Base-by-base conservation (phyloP, 1,140 invertebrate species). In the Drosophila oshimai region DNA sequence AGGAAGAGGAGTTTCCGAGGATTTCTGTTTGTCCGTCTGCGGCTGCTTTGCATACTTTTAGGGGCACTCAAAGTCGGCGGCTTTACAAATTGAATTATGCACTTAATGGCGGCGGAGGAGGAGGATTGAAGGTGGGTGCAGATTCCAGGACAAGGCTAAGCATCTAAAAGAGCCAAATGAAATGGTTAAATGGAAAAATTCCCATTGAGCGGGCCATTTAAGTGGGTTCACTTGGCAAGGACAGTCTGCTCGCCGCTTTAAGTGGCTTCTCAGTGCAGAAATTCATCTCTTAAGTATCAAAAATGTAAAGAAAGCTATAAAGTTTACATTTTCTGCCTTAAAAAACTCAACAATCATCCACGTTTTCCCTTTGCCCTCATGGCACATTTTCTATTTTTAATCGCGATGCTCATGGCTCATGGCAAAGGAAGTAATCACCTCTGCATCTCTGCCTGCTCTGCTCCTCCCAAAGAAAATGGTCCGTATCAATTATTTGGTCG, bases 51-150 rank as follows among this genome's bases (percentile, higher is more conserved):
- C 74, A 83, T 83, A 83, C 79, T 83, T 83, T 78, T 51, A 75
- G 64, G 49, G 69, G 74, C 74, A 83, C 74, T 83, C 79, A 84
- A 78, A 84, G 79, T 71, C 74, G 62, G 54, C 74, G 69, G 46
- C 57, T 53, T 70, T 78, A 55, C 69, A 83, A 83, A 83, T 83
- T 83, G 79, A 83, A 83, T 83, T 83, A 83, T 83, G 79, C 79
- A 83, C 79, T 83, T 83, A 84, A 78, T 74, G 62, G 68, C 65
- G 54, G 54, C 41, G 10, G 3, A 41, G 42, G 20, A 17, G 13
- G 39, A 7, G 33, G 54, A 18, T 41, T 15, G 29, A 12, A 26
- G 33, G 13, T 33, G 33, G 20, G 39, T 7, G 7, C 33, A 34
- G 33, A 37, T 42, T 15, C 15, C 54, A 24, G 50, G 6, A 36